A percentile compares a stretch with the other conserved stretches of the same genome.
Conservation (phyloP, 2,113 vertebrate species). For the Lepus americanus region DNA sequence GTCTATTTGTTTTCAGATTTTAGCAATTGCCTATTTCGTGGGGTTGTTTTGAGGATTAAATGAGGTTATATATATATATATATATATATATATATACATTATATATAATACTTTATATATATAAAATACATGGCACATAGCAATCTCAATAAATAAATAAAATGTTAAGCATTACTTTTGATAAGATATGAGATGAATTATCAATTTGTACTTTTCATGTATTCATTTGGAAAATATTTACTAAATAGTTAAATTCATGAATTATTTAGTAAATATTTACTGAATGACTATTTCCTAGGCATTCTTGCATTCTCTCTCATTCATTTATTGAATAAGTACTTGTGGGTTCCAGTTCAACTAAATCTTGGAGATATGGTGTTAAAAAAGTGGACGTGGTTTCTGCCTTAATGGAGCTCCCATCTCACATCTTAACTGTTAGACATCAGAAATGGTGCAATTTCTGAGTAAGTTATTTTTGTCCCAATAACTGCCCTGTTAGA, state of each 20-base stretch:
- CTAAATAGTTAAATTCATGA: slow-evolving; percentile 3
- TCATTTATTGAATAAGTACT: neutral
- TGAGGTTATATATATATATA: neutral
- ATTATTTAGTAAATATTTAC: slow-evolving; percentile 5
- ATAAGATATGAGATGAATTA: neutral
- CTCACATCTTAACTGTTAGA: too few species aligned
- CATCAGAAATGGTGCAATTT: slow-evolving; percentile 11
- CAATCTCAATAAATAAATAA: neutral
- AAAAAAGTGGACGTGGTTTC: neutral
- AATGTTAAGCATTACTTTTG: slow-evolving; percentile 25
- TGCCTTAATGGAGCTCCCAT: neutral
- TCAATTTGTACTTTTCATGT: neutral
- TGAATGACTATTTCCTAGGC: slow-evolving; percentile 12
- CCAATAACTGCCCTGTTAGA: neutral
- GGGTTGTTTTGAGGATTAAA: neutral
- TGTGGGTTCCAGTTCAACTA: neutral
- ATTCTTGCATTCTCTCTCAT: neutral
- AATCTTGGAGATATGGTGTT: neutral
- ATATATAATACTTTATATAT: neutral
- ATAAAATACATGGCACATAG: neutral
- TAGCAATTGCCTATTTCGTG: neutral
- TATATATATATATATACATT: neutral
- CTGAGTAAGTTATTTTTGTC: slow-evolving; percentile 49
- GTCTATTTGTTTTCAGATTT: neutral
- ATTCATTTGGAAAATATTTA: slow-evolving; percentile 57